Percentiles rank a stretch among this genome's conserved stretches.
Evolutionary conservation across 1,140 invertebrate species (phyloP).

Genomic region (Zophobas morio): DNA sequence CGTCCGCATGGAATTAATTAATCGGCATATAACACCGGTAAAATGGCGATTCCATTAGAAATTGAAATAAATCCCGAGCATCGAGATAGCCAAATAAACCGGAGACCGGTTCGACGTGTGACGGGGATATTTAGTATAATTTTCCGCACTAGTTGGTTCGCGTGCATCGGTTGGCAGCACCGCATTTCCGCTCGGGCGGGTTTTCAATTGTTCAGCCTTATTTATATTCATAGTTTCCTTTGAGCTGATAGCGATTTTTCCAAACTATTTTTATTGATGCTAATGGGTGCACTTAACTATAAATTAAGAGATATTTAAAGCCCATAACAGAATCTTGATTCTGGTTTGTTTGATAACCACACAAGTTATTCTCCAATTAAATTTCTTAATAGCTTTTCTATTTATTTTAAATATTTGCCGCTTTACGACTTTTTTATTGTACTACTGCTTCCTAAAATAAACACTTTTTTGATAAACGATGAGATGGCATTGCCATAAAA

Average conservation of each 20-base stretch:
- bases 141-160: conserved; percentile 53
- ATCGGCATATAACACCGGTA: conserved; percentile 42
- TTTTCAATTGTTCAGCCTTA: conserved; percentile 54
- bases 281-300: background rate
- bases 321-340: too few relatives aligned
- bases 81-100: conserved; percentile 36
- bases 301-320: conserved; percentile 18
- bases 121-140: conserved; percentile 51
- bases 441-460: too few relatives aligned
- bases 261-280: conserved; percentile 15
- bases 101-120: conserved; percentile 29
- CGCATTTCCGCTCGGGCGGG: conserved; percentile 54
- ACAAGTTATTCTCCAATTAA: too few relatives aligned
- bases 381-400: too few relatives aligned
- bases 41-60: conserved; percentile 39
- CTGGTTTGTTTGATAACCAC: too few relatives aligned
- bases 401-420: too few relatives aligned
- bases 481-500: too few relatives aligned
- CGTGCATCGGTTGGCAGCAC: conserved; percentile 44
- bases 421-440: too few relatives aligned
- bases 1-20: conserved; percentile 40
- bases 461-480: too few relatives aligned
- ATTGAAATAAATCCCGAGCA: conserved; percentile 28
- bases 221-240: conserved; percentile 50
- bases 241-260: conserved; percentile 31